phyloP scores from a whole-genome alignment of 2,113 vertebrate species.

The Sinocyclocheilus anophthalmus region DNA sequence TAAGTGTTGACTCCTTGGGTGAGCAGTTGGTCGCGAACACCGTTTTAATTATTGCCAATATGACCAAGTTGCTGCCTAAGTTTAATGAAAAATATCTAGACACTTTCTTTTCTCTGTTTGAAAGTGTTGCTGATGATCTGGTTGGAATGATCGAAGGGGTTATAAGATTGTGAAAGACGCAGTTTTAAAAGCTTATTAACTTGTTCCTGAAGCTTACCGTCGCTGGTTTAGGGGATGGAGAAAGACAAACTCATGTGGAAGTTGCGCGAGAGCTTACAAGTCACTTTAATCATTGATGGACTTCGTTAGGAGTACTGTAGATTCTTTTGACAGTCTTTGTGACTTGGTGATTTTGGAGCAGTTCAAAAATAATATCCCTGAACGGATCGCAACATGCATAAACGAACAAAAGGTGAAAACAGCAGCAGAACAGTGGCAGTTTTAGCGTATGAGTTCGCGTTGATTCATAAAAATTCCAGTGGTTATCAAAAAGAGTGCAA shows the following conservation, averaged over 20 bases:
- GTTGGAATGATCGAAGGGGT: too few relatives aligned
- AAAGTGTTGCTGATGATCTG: too few relatives aligned
- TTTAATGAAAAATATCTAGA: too few relatives aligned
- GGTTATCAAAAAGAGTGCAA: not conserved
- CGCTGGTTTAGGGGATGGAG: not conserved
- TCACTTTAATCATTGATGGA: not conserved
- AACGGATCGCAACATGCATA: not conserved
- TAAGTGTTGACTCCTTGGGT: too few relatives aligned
- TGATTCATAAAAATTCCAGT: not conserved
- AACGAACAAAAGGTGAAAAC: not conserved
- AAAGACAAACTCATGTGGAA: not conserved
- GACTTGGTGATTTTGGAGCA: not conserved
- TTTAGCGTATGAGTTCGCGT: not conserved
- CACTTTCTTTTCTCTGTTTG: too few relatives aligned
- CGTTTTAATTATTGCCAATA: too few relatives aligned
- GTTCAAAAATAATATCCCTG: not conserved
- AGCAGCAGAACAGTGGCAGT: too few relatives aligned
- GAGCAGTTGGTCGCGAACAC: too few relatives aligned
- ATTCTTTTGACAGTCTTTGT: not conserved
- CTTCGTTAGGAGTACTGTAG: not conserved
- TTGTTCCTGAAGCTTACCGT: not conserved
- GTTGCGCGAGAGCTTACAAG: not conserved
- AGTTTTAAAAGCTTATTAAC: not conserved
- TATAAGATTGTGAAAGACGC: not conserved
- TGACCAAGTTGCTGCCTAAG: too few relatives aligned